A percentile compares a stretch with the other conserved stretches of the same genome.
phyloP scores from a whole-genome alignment of 2,888 invertebrate genomes.

The Quadriops clusia region DNA sequence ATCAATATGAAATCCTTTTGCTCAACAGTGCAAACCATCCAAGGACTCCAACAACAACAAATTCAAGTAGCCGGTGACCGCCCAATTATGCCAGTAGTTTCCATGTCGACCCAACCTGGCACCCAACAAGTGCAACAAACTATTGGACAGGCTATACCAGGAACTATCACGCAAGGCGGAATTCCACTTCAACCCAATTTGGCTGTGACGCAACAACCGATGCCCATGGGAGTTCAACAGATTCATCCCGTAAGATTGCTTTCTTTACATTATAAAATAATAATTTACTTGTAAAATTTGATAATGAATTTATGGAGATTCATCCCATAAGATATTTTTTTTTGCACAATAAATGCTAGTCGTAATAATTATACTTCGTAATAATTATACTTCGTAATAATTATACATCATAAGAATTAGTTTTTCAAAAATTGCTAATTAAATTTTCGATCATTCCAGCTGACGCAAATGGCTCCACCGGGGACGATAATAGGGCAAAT shows the following conservation, averaged over 20 bases:
- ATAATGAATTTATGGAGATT: too few species aligned
- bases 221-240: conserved; percentile 43
- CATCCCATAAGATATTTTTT: conserved; percentile 2
- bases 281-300: too few species aligned
- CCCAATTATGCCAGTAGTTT: conserved; percentile 54
- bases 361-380: not conserved
- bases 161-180: conserved; percentile 45
- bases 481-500: conserved; percentile 38
- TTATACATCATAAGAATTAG: not conserved
- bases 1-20: too few species aligned
- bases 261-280: not conserved
- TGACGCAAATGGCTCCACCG: conserved; percentile 41
- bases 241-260: conserved; percentile 44
- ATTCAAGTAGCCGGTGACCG: conserved; percentile 39
- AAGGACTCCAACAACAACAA: conserved; percentile 40
- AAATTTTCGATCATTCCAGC: conserved; percentile 24
- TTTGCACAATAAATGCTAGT: not conserved
- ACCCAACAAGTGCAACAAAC: conserved; percentile 45
- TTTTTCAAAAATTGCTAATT: conserved; percentile 2
- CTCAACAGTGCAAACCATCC: conserved; percentile 46
- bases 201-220: conserved; percentile 35
- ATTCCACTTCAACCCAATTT: conserved; percentile 41
- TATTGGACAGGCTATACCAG: conserved; percentile 40
- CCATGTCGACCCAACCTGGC: conserved; percentile 43
- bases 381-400: not conserved